Evolutionary conservation across 2,113 vertebrate species (phyloP).

Genomic region (Oryzias celebensis): DNA sequence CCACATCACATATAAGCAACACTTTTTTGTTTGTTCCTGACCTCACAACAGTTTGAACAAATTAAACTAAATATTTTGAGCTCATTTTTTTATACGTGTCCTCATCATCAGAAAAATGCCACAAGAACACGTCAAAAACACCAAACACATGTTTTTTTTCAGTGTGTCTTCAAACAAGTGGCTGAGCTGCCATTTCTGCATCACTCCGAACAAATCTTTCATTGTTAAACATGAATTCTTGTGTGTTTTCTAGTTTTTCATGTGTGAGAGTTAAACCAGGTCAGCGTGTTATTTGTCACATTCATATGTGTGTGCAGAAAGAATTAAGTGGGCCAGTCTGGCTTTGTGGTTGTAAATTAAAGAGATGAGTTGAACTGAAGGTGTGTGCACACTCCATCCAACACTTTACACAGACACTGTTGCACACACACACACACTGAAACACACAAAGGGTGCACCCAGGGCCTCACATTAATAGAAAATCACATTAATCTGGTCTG

Average conservation of each 20-base stretch:
- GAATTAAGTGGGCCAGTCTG: conserved; percentile 20
- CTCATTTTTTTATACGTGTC: too few species aligned
- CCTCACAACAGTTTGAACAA: too few species aligned
- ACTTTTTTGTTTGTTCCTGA: too few species aligned
- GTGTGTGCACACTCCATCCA: background rate
- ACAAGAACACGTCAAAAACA: too few species aligned
- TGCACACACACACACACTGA: conserved; percentile 7
- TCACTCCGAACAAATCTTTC: too few species aligned
- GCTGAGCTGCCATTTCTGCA: too few species aligned
- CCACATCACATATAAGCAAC: too few species aligned
- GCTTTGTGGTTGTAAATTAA: conserved; percentile 43
- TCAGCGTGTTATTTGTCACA: background rate
- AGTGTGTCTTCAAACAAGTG: too few species aligned
- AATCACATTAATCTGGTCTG: conserved; percentile 56
- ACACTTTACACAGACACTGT: background rate
- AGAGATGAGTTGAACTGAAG: conserved; percentile 41
- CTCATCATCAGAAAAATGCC: too few species aligned
- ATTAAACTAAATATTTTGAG: too few species aligned
- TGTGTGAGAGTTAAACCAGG: background rate
- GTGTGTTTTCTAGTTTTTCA: background rate
- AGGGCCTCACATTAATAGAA: conserved; percentile 49
- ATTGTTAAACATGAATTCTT: background rate
- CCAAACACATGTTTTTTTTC: too few species aligned
- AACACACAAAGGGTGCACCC: conserved; percentile 8
- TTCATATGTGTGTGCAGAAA: background rate